These are phyloP conservation scores for Oceanites oceanicus DNA, from an alignment of 2,113 vertebrate genomes.

Conservation along the genomic window DNA sequence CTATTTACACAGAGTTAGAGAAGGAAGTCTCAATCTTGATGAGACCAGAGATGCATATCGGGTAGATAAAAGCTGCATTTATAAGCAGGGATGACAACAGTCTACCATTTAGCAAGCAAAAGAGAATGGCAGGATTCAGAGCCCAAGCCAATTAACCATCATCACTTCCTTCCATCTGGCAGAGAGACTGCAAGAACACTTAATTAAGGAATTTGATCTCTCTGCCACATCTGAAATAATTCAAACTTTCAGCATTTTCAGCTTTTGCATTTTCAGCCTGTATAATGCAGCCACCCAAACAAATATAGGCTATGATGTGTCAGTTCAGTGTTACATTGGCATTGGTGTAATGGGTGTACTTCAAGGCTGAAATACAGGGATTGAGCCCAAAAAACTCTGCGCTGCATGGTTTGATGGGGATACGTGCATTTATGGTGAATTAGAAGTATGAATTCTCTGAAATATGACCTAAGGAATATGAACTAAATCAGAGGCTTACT, in stretches of 20 bases:
- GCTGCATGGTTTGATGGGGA: neutral
- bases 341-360: accelerated
- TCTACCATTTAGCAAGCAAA: neutral
- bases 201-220: conserved; percentile 3
- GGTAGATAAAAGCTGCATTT: neutral
- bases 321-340: neutral
- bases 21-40: neutral
- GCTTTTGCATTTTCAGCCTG: neutral
- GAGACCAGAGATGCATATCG: neutral
- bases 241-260: neutral
- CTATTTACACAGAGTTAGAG: neutral
- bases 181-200: neutral
- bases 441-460: neutral
- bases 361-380: neutral
- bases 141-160: neutral
- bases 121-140: conserved; percentile 31
- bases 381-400: neutral
- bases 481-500: neutral
- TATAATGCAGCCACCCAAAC: neutral
- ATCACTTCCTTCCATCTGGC: conserved; percentile 25
- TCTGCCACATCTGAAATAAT: neutral
- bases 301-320: neutral
- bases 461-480: neutral
- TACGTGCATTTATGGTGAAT: neutral
- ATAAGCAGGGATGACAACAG: neutral